These are phyloP conservation scores for Eupeodes luniger DNA, from an alignment of 2,888 invertebrate genomes.

Conservation along the genomic window DNA sequence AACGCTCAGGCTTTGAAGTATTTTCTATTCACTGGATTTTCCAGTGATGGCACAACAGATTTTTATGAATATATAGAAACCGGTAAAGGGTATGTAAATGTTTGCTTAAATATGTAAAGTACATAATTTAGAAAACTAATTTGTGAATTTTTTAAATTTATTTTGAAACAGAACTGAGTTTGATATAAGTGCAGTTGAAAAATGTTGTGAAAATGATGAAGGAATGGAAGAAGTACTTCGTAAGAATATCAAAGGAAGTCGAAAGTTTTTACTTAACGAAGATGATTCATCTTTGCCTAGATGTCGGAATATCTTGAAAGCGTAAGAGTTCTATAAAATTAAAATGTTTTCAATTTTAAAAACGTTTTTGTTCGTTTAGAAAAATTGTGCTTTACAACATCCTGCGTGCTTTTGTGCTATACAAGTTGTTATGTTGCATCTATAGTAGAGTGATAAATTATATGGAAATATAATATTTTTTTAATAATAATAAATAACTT, in stretches of 20 bases:
- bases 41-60: conserved; percentile 78
- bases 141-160: neutral
- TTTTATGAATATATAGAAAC: conserved; percentile 41
- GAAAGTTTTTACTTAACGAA: conserved; percentile 65
- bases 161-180: conserved; percentile 49
- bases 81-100: conserved; percentile 75
- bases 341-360: neutral
- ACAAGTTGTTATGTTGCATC: neutral
- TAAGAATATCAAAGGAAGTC: conserved; percentile 26
- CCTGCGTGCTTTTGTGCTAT: neutral
- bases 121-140: neutral
- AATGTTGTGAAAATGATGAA: neutral
- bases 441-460: conserved; percentile 28
- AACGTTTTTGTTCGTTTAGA: neutral
- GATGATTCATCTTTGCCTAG: conserved; percentile 55
- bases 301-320: conserved; percentile 33
- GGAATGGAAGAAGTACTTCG: neutral
- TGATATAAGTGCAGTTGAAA: neutral
- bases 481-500: neutral
- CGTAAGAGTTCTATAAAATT: conserved; percentile 33
- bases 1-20: conserved; percentile 79
- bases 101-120: neutral
- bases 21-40: conserved; percentile 79
- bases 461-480: neutral
- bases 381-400: conserved; percentile 32